These are phyloP conservation scores for Seriola quinqueradiata DNA, from an alignment of 2,113 vertebrate species.

Conservation along the genomic window DNA sequence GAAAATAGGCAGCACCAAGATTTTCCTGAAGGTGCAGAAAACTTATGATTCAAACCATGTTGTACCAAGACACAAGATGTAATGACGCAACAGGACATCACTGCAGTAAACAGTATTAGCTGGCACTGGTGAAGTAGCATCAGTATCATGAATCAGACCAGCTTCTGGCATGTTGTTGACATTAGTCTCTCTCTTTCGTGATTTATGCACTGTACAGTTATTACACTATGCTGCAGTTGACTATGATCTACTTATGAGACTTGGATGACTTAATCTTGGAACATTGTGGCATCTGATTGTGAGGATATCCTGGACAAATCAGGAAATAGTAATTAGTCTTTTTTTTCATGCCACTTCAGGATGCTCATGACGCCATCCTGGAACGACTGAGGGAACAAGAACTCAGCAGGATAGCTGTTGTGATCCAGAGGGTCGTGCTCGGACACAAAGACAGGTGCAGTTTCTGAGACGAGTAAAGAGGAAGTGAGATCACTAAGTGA, in stretches of 20 bases:
- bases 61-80: not conserved
- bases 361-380: conserved; percentile 88
- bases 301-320: not conserved
- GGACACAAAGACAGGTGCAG: conserved; percentile 91
- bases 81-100: not conserved
- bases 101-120: not conserved
- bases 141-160: not conserved
- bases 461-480: not conserved
- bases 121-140: not conserved
- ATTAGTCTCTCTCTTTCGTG: not conserved
- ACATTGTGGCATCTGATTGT: not conserved
- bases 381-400: conserved; percentile 85
- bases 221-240: not conserved
- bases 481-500: not conserved
- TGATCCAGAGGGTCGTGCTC: conserved; percentile 91
- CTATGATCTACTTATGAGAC: not conserved
- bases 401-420: conserved; percentile 84
- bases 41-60: conserved; percentile 1
- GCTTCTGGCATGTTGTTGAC: not conserved
- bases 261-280: not conserved
- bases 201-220: not conserved
- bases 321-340: not conserved
- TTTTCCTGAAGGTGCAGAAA: conserved; percentile 92
- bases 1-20: conserved; percentile 92
- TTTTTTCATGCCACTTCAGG: conserved; percentile 78